Conservation (phyloP, 2,113 vertebrate species). For the Heteronetta atricapilla region DNA sequence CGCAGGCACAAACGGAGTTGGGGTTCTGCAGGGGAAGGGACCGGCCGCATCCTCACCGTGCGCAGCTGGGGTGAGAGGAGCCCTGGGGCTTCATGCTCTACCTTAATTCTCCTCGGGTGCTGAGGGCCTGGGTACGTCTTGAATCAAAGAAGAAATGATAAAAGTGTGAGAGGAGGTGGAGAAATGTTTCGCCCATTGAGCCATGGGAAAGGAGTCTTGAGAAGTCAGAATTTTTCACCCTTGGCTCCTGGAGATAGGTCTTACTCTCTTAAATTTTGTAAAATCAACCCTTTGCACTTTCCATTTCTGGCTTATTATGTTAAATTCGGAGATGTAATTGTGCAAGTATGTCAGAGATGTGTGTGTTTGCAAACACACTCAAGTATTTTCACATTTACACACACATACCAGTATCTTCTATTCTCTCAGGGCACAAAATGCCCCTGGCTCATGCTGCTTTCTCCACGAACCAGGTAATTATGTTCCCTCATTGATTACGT, state of each 20-base stretch:
- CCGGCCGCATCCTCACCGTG: not conserved
- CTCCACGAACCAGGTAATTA: not conserved
- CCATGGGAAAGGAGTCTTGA: not conserved
- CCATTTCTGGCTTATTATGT: not conserved
- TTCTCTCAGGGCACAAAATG: not conserved
- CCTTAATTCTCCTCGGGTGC: not conserved
- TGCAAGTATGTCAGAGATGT: not conserved
- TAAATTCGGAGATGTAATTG: not conserved
- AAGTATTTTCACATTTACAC: not conserved
- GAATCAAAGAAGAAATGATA: not conserved
- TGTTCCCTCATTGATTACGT: not conserved
- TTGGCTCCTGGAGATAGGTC: not conserved
- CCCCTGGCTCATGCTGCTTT: not conserved
- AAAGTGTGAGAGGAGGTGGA: not conserved
- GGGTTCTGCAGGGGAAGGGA: not conserved
- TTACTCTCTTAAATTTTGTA: not conserved
- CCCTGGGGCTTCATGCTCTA: not conserved
- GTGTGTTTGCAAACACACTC: not conserved
- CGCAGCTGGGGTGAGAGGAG: rapidly evolving
- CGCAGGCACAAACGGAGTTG: rapidly evolving
- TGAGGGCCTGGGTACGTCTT: slow-evolving; percentile 40
- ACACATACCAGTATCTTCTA: not conserved
- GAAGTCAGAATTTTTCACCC: not conserved
- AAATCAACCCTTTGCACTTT: not conserved
- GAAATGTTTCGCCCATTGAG: not conserved